These are phyloP conservation scores for Caradrina kadenii DNA, from an alignment of 2,888 invertebrate genomes.

Conservation along the genomic window DNA sequence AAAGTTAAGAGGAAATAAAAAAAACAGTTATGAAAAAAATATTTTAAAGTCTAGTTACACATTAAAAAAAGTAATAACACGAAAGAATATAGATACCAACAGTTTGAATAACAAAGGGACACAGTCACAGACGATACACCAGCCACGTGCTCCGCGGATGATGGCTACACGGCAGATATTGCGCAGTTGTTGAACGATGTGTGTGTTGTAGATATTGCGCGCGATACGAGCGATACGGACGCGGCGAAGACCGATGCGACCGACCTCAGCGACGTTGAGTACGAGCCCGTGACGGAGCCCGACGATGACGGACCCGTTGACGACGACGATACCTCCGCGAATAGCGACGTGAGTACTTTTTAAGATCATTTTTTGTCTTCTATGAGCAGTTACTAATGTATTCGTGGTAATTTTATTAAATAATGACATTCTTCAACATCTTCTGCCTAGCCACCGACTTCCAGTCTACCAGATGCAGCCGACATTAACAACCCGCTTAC, in stretches of 20 bases:
- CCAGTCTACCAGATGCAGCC: too few relatives aligned
- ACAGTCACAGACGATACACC: constrained; percentile 26
- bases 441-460: too few relatives aligned
- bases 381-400: too few relatives aligned
- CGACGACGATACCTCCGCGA: constrained; percentile 86
- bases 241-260: constrained; percentile 63
- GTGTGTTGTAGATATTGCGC: constrained; percentile 88
- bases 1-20: neutral
- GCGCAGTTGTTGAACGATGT: constrained; percentile 55
- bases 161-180: constrained; percentile 47
- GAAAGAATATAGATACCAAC: constrained; percentile 25
- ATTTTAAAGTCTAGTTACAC: neutral
- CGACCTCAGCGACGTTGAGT: constrained; percentile 75
- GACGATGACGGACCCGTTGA: constrained; percentile 81
- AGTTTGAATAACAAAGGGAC: constrained; percentile 28
- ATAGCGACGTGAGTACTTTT: constrained; percentile 86
- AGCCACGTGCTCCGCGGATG: constrained; percentile 12
- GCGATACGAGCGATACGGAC: constrained; percentile 89
- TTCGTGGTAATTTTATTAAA: too few relatives aligned
- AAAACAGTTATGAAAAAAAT: constrained; percentile 7
- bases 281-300: constrained; percentile 88
- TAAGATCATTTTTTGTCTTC: too few relatives aligned
- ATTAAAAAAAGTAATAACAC: constrained; percentile 46
- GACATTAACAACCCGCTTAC: too few relatives aligned
- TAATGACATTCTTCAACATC: too few relatives aligned